Conservation (phyloP, 2,113 vertebrate genomes). For the Sialia sialis region DNA sequence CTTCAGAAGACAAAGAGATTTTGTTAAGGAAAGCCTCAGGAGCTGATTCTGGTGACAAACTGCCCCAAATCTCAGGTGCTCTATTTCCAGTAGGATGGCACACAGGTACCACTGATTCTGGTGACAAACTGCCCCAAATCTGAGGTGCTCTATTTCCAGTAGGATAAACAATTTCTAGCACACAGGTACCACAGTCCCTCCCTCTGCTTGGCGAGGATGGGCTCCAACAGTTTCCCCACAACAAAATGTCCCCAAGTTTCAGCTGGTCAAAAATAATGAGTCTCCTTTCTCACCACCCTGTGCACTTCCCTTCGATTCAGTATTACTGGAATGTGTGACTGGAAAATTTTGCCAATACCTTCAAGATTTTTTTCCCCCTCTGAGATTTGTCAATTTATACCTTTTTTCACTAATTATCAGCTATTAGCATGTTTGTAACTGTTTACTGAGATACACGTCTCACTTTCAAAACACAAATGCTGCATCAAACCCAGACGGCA, state of each 20-base stretch:
- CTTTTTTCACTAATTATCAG: neutral
- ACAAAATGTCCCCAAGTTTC: neutral
- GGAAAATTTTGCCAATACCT: neutral
- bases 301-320: neutral
- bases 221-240: neutral
- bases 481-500: neutral
- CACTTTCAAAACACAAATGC: neutral
- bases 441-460: neutral
- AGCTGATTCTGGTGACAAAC: neutral
- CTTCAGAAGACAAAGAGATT: neutral
- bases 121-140: neutral
- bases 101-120: neutral
- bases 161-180: too few relatives aligned
- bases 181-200: rapidly evolving
- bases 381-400: neutral
- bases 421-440: neutral
- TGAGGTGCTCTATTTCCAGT: rapidly evolving
- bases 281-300: neutral
- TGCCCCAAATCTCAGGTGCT: neutral
- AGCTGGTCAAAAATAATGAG: neutral
- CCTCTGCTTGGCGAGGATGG: neutral
- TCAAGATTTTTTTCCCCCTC: neutral
- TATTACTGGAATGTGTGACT: neutral
- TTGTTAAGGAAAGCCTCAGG: neutral
- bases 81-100: rapidly evolving